Conservation (phyloP, 2,797 vertebrate genomes). For the Picus viridis region DNA sequence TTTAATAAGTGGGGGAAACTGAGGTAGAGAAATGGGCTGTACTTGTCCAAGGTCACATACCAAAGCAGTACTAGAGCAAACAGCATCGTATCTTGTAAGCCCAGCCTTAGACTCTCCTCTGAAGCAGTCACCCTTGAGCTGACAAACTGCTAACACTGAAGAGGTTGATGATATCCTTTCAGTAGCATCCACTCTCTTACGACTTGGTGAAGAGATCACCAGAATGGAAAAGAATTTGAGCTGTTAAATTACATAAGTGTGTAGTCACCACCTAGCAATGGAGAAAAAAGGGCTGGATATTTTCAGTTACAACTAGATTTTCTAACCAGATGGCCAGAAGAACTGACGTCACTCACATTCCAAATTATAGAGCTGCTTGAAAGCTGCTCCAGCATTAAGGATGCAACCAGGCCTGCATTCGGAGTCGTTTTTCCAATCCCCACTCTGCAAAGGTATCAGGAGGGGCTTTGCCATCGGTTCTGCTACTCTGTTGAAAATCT, state of each 20-base stretch:
- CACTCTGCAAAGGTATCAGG: neutral
- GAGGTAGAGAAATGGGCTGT: neutral
- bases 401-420: slow-evolving; percentile 52
- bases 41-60: neutral
- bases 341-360: slow-evolving; percentile 75
- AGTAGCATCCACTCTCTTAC: slow-evolving; percentile 1
- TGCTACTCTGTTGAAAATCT: neutral
- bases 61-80: neutral
- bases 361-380: slow-evolving; percentile 69
- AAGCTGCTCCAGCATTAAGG: slow-evolving; percentile 61
- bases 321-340: slow-evolving; percentile 72
- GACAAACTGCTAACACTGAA: neutral
- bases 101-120: neutral
- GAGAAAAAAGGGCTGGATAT: slow-evolving; percentile 71
- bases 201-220: slow-evolving; percentile 52
- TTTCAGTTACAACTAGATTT: slow-evolving; percentile 71
- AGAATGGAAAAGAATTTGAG: slow-evolving; percentile 70
- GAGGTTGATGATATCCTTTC: neutral
- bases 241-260: slow-evolving; percentile 74
- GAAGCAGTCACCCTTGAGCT: neutral
- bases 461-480: neutral
- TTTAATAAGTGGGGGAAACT: slow-evolving; percentile 19
- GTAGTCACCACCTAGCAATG: slow-evolving; percentile 72
- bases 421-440: slow-evolving; percentile 18
- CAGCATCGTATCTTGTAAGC: neutral